phyloP scores from a whole-genome alignment of 1,140 invertebrate genomes.

The Drosophila pseudoananassae region DNA sequence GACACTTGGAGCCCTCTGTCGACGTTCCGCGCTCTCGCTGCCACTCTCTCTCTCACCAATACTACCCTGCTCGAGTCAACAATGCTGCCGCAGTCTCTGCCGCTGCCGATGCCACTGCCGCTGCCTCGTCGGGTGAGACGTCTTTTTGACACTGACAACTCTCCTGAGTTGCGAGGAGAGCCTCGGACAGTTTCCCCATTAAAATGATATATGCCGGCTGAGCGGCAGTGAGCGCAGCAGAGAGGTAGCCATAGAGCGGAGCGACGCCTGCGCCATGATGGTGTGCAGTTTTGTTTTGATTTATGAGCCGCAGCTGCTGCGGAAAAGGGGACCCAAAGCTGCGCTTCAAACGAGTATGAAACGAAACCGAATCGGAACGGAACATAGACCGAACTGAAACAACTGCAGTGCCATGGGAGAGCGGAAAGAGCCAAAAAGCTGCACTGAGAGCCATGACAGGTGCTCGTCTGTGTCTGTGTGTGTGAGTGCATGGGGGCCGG shows the following conservation, averaged over 20 bases:
- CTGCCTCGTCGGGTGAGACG: slow-evolving; percentile 79
- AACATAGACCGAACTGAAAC: slow-evolving; percentile 12
- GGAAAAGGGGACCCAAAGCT: slow-evolving; percentile 51
- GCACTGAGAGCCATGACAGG: slow-evolving; percentile 18
- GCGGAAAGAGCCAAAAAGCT: slow-evolving; percentile 2
- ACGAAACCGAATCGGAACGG: slow-evolving; percentile 30
- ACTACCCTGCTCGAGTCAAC: background rate
- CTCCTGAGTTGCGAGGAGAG: slow-evolving; percentile 50
- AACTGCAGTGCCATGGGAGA: slow-evolving; percentile 44
- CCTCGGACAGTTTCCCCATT: slow-evolving; percentile 62
- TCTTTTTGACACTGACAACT: slow-evolving; percentile 84
- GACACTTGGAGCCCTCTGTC: slow-evolving; percentile 2
- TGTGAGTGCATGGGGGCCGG: slow-evolving; percentile 79
- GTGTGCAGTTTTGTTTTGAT: slow-evolving; percentile 71
- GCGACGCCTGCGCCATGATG: slow-evolving; percentile 55
- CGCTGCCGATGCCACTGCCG: background rate
- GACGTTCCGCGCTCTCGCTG: background rate
- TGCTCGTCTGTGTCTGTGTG: slow-evolving; percentile 31
- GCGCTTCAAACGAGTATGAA: slow-evolving; percentile 56
- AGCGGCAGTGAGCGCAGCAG: slow-evolving; percentile 11
- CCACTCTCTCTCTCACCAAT: background rate
- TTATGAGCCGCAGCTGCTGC: slow-evolving; percentile 43
- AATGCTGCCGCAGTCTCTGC: no score
- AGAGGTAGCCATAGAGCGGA: slow-evolving; percentile 26
- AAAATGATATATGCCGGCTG: slow-evolving; percentile 67